Base-by-base conservation (phyloP, 2,888 invertebrate genomes). In the Hirtodrosophila trivittata region DNA sequence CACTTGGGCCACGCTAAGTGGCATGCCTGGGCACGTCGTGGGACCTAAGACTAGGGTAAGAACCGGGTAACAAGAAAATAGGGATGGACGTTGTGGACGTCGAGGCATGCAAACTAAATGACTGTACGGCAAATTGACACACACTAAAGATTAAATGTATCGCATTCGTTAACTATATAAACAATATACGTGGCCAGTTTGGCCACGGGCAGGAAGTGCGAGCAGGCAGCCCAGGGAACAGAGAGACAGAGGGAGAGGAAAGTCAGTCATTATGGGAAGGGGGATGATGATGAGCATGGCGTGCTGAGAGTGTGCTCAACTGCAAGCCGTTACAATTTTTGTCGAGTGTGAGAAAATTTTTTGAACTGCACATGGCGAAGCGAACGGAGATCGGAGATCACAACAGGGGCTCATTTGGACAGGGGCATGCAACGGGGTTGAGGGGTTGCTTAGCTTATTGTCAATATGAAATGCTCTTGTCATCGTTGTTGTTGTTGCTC, bases 341-440 rank as follows among this genome's bases (percentile, higher is more conserved):
- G n/a, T 54, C 70, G 86, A 90, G 89, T 89, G 90, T 89, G 90
- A 89, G 90, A 89, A 89, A 82, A 86, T 89, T 88, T 86, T 86
- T 73, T 74, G 59, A 86, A 71, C 85, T 89, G 89, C 89, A 90
- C 89, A 90, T 89, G 90, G 76, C 77, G 42, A 47, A 32, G 43
- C 54, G 66, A 50, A 16, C 33, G 13, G 3, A 1, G 56, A 69
- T 69, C 70, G 67, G 21, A 45, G 55, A 56, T 41, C 57, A 32
- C 51, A 43, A 56, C 59, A 70, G 85, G 82, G 85, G 67, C 71
- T 42, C 67, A 77, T 77, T 69, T 77, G 63, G 67, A 75, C 65
- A 77, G 45, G 68, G 67, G 77, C 65, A 77, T 47, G 68, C 59
- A 77, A 62, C 41, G 75, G 83, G 66, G 81, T 86, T 89, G 77